These are phyloP conservation scores for Tryphoninae sp. DNA, from an alignment of 2,888 invertebrate species.

Conservation along the genomic window DNA sequence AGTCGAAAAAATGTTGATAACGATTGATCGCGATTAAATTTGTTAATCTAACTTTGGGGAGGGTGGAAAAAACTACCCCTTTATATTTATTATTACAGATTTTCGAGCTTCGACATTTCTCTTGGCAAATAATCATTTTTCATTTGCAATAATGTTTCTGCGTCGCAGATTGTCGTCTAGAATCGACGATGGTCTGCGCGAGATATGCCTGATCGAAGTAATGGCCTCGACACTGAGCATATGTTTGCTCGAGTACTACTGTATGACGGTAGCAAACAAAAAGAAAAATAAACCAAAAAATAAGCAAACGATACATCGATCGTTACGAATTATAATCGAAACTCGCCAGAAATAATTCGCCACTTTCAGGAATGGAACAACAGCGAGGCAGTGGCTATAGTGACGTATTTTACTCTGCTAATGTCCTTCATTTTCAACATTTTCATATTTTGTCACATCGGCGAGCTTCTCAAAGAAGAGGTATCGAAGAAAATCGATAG, in stretches of 20 bases:
- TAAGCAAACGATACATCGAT: background rate
- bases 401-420: slow-evolving; percentile 69
- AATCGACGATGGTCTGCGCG: slow-evolving; percentile 70
- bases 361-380: slow-evolving; percentile 30
- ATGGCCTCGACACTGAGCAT: slow-evolving; percentile 74
- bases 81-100: no score
- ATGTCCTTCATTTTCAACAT: slow-evolving; percentile 73
- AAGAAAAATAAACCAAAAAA: no score
- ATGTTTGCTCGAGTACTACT: slow-evolving; percentile 75
- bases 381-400: slow-evolving; percentile 67
- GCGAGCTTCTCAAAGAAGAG: slow-evolving; percentile 71
- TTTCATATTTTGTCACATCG: slow-evolving; percentile 73
- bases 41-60: no score
- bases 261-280: slow-evolving; percentile 70
- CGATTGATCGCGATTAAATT: no score
- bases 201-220: slow-evolving; percentile 73
- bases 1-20: no score
- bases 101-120: no score
- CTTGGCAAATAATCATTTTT: background rate
- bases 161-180: slow-evolving; percentile 68
- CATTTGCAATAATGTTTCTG: background rate
- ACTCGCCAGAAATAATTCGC: background rate
- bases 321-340: background rate
- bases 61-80: no score
- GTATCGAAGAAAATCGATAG: slow-evolving; percentile 52